phyloP scores from a whole-genome alignment of 2,888 invertebrate genomes.

The Gryllus longicercus region DNA sequence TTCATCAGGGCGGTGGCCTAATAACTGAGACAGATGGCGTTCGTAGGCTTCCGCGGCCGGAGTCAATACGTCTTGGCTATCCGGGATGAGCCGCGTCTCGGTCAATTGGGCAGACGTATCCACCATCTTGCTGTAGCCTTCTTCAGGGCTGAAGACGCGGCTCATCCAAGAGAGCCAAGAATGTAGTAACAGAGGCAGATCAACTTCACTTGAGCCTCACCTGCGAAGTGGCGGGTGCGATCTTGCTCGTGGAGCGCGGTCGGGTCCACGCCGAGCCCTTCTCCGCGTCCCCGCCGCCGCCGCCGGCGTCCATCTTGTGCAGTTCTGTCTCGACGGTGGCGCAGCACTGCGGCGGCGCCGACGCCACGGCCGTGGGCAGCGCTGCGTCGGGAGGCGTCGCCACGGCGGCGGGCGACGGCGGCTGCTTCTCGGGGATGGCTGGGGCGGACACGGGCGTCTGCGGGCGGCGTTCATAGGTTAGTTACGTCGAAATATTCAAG shows the following conservation, averaged over 20 bases:
- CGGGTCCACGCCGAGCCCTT: background rate
- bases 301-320: constrained; percentile 28
- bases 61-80: no score
- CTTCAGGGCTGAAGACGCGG: no score
- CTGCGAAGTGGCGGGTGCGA: constrained; percentile 33
- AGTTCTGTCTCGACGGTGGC: constrained; percentile 33
- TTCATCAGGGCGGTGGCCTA: no score
- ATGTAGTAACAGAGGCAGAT: no score
- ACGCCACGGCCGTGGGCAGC: background rate
- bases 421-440: background rate
- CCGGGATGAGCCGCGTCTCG: no score
- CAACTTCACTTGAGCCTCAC: background rate
- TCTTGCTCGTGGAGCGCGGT: constrained; percentile 24
- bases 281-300: constrained; percentile 20
- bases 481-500: no score
- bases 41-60: no score
- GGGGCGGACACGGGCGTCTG: background rate
- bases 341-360: constrained; percentile 18
- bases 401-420: background rate
- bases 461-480: no score
- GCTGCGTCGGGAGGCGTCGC: background rate
- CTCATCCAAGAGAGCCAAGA: no score
- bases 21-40: no score
- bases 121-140: no score
- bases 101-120: no score